A percentile compares a stretch with the other conserved stretches of the same genome.
phyloP scores from a whole-genome alignment of 2,888 invertebrate genomes.

The Ophion slaviceki region DNA sequence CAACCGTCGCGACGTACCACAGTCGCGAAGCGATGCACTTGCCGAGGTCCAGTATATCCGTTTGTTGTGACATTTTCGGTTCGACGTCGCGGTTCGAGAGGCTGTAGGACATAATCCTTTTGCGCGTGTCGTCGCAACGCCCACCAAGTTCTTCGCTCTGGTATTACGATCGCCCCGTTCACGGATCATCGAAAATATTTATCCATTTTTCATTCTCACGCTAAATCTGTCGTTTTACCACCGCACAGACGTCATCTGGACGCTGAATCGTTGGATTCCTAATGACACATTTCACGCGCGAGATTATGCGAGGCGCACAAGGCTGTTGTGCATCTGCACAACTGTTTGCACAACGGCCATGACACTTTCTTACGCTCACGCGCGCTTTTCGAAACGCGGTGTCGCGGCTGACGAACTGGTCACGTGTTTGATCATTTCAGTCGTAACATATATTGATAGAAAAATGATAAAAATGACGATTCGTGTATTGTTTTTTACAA shows the following conservation, averaged over 20 bases:
- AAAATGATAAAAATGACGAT: no score
- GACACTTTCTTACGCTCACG: neutral
- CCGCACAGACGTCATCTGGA: neutral
- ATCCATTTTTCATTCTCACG: neutral
- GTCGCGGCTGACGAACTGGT: neutral
- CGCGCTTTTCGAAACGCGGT: constrained; percentile 1
- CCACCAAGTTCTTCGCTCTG: constrained; percentile 2
- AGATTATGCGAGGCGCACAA: neutral
- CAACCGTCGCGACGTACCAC: constrained; percentile 77
- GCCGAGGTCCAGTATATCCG: constrained; percentile 70
- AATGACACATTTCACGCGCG: constrained; percentile 45
- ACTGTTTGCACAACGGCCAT: constrained; percentile 19
- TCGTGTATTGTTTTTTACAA: no score
- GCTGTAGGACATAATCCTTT: constrained; percentile 55
- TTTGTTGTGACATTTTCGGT: constrained; percentile 72
- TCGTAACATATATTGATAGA: neutral
- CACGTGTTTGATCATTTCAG: neutral
- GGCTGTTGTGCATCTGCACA: neutral
- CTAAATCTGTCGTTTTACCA: neutral
- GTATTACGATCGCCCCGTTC: constrained; percentile 7
- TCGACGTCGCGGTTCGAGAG: constrained; percentile 6
- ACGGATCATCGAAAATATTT: constrained; percentile 38
- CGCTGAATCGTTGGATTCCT: constrained; percentile 13
- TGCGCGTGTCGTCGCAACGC: neutral
- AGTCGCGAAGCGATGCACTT: constrained; percentile 77